Conservation (phyloP, 2,797 vertebrate species). For the Octomys mimax region DNA sequence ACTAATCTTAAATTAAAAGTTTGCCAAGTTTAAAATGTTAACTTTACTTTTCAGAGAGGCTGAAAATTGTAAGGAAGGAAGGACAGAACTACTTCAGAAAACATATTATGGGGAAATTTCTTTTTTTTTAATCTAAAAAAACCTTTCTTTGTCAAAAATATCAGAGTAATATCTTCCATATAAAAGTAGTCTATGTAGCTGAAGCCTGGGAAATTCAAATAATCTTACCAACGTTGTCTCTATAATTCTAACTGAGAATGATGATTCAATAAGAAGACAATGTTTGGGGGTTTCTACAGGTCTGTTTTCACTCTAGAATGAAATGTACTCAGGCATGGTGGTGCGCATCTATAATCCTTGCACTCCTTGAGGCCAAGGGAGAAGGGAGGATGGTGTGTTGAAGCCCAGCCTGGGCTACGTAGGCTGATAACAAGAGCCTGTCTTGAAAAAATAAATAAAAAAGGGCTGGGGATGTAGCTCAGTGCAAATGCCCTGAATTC, state of each 20-base stretch:
- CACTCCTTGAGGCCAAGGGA: not conserved
- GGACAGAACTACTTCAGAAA: constrained; percentile 31
- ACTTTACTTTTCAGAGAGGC: constrained; percentile 62
- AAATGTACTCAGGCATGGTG: not conserved
- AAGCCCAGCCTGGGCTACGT: not conserved
- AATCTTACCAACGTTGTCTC: constrained; percentile 50
- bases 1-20: constrained; percentile 46
- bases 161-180: not conserved
- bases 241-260: constrained; percentile 50
- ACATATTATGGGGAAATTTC: constrained; percentile 42
- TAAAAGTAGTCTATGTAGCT: constrained; percentile 57
- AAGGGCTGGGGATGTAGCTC: not conserved
- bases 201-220: constrained; percentile 46
- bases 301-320: constrained; percentile 56
- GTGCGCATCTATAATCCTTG: not conserved
- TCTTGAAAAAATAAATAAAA: not conserved
- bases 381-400: not conserved
- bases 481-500: not conserved
- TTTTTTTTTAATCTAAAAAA: constrained; percentile 11
- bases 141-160: constrained; percentile 1
- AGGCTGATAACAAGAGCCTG: not conserved
- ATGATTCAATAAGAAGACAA: not conserved
- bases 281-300: constrained; percentile 21
- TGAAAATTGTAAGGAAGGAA: not conserved
- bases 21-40: constrained; percentile 14